Evolutionary conservation across 2,797 vertebrate genomes (phyloP), one percentile per base, ranked within the genome.

Genomic region (Falco naumanni): DNA sequence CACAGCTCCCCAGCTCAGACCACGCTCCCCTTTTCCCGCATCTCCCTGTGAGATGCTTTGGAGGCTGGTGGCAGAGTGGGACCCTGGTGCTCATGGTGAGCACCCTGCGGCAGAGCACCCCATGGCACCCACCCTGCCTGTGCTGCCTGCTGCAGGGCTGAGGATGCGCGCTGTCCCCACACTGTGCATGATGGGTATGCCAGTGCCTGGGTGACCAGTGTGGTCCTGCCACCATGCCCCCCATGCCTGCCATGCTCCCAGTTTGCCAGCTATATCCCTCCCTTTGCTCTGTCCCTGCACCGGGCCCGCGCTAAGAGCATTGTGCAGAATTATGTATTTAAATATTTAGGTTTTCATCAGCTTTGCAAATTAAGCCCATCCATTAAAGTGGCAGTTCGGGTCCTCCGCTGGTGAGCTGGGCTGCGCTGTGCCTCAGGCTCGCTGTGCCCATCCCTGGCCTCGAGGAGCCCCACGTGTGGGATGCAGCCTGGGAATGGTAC

Each of bases 301-400:
- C 0, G 0, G 57, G 82, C 51, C 75, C 0, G 2, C 0, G 3
- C 77, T 89, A 76, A 96, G 90, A 95, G 96, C 96, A 90, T 96
- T 92, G 95, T 95, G 97, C 96, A 94, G 97, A 97, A 98, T 98
- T 97, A 98, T 89, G 97, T 98, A 96, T 97, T 98, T 98, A 98
- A 98, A 98, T 98, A 98, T 98, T 98, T 97, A 98, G 97, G 96
- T 97, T 97, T 97, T 98, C 97, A 97, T 97, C 97, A 97, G 98
- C 97, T 97, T 98, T 97, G 97, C 97, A 98, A 98, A 98, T 98
- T 97, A 98, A 98, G 97, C 95, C 96, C 97, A 98, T 98, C 97
- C 96, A 97, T 98, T 98, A 96, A 93, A 92, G 88, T 48, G 2
- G 78, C 92, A 92, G 89, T 82, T 94, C 89, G 63, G 91, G 63